phyloP scores from a whole-genome alignment of 2,888 invertebrate species.

The Agrilus mali region DNA sequence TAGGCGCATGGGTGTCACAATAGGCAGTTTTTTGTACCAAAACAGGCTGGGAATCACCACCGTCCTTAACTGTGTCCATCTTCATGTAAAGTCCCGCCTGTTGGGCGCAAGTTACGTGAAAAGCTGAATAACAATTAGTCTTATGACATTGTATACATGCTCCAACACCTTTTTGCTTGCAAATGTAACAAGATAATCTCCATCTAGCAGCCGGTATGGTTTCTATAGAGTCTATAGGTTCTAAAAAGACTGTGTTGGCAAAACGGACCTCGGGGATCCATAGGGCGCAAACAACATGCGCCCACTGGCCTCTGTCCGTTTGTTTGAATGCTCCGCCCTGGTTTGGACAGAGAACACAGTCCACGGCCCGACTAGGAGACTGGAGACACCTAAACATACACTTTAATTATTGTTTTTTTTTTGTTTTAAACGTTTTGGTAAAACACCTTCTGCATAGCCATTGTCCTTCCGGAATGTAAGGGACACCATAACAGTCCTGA shows the following conservation, averaged over 20 bases:
- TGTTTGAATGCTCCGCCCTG: conserved; percentile 98
- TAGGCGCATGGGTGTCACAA: conserved; percentile 87
- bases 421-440: background rate
- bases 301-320: conserved; percentile 92
- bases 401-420: background rate
- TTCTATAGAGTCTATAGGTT: conserved; percentile 96
- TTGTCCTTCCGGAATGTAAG: conserved; percentile 50
- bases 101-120: conserved; percentile 98
- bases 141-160: conserved; percentile 98
- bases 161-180: conserved; percentile 83
- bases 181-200: conserved; percentile 94
- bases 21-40: conserved; percentile 91
- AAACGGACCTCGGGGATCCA: conserved; percentile 99
- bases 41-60: conserved; percentile 47
- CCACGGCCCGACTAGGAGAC: conserved; percentile 90
- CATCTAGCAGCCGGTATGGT: conserved; percentile 92
- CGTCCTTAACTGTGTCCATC: conserved; percentile 77
- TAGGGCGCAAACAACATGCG: conserved; percentile 95
- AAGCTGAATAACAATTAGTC: conserved; percentile 91
- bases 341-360: conserved; percentile 96
- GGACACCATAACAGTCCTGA: conserved; percentile 95
- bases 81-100: conserved; percentile 92
- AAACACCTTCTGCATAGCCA: conserved; percentile 73
- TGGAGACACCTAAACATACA: conserved; percentile 55
- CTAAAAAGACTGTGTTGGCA: conserved; percentile 94